These are phyloP conservation scores for Lepidothrix coronata DNA, from an alignment of 2,113 vertebrate species.

Conservation along the genomic window DNA sequence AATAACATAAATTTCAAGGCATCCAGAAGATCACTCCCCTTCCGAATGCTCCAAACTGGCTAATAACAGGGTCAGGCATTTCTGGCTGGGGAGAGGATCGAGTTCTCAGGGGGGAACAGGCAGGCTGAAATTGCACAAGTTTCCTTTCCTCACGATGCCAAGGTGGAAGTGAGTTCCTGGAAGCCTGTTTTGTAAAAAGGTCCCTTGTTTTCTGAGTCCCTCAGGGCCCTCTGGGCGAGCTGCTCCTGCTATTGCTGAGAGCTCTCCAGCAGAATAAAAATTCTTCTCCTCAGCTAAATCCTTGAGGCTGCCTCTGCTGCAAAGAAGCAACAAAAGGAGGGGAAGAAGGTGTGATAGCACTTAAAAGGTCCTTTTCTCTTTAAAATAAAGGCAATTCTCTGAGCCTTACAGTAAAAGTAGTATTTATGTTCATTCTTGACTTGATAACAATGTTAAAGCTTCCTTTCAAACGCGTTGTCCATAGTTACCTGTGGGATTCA, in stretches of 20 bases:
- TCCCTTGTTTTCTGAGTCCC: background rate
- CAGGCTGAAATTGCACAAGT: background rate
- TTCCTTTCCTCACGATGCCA: fast-evolving
- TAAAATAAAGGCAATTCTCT: background rate
- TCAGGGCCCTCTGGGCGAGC: background rate
- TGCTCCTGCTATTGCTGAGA: background rate
- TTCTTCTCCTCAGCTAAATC: background rate
- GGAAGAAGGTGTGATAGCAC: background rate
- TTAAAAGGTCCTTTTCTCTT: background rate
- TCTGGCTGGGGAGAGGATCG: background rate
- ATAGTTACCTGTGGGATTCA: background rate
- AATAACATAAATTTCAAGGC: background rate
- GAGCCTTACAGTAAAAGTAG: background rate
- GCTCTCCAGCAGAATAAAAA: background rate
- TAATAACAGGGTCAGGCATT: fast-evolving
- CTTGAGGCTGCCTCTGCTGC: background rate
- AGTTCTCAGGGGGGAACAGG: background rate
- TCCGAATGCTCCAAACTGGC: background rate
- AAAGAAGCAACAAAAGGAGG: background rate
- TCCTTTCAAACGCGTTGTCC: background rate
- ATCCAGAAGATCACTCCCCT: background rate
- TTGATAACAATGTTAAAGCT: background rate
- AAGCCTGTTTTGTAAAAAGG: background rate
- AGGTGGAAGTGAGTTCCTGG: background rate
- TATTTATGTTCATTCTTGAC: background rate